Percentiles rank a stretch among this genome's conserved stretches.
phyloP scores from a whole-genome alignment of 2,888 invertebrate genomes.

The Octonoba sinensis region DNA sequence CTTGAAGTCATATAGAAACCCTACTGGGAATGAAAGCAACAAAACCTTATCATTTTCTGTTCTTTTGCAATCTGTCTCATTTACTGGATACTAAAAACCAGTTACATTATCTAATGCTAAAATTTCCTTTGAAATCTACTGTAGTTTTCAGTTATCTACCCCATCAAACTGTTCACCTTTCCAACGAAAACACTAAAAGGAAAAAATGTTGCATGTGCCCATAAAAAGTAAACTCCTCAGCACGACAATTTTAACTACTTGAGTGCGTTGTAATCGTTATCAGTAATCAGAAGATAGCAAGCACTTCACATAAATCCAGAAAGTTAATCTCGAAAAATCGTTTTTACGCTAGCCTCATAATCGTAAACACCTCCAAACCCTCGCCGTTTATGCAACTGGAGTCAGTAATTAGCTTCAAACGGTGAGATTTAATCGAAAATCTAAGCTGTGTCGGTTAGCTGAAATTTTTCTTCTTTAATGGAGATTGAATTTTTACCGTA shows the following conservation, averaged over 20 bases:
- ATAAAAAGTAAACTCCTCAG: too few relatives aligned
- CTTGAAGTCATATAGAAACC: too few relatives aligned
- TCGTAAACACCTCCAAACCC: conserved; percentile 48
- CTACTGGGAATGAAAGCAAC: too few relatives aligned
- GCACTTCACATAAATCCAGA: conserved; percentile 50
- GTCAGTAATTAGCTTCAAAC: conserved; percentile 44
- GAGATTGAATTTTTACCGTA: conserved; percentile 1
- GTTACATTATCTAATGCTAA: too few relatives aligned
- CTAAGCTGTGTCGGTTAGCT: conserved; percentile 14
- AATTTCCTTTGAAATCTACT: too few relatives aligned
- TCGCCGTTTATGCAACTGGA: conserved; percentile 35
- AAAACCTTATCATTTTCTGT: too few relatives aligned
- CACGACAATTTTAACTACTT: conserved; percentile 30
- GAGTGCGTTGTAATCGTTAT: conserved; percentile 49
- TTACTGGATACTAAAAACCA: too few relatives aligned
- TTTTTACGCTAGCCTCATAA: conserved; percentile 51
- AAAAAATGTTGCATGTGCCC: too few relatives aligned
- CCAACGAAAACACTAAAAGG: too few relatives aligned
- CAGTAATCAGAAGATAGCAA: conserved; percentile 14
- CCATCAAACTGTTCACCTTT: too few relatives aligned
- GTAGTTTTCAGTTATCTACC: too few relatives aligned
- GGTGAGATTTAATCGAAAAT: conserved; percentile 39
- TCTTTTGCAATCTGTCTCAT: too few relatives aligned
- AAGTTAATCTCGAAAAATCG: conserved; percentile 52
- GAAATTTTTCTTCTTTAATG: conserved; percentile 27